phyloP scores from a whole-genome alignment of 2,113 vertebrate species.

The Phalacrocorax carbo region DNA sequence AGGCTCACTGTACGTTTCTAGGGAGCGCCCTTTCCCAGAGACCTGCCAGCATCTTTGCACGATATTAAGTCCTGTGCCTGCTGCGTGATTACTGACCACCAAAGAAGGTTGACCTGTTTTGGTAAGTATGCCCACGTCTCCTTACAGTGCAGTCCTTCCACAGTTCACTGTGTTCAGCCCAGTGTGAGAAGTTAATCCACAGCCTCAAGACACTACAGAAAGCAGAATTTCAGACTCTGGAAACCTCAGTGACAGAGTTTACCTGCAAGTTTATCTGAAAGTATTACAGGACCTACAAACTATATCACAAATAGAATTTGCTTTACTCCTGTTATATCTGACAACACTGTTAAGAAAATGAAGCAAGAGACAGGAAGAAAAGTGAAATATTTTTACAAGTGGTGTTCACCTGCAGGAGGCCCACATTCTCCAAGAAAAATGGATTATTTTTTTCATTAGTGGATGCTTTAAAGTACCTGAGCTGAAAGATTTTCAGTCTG shows the following conservation, averaged over 20 bases:
- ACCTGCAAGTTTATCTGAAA: not conserved
- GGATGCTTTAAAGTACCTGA: not conserved
- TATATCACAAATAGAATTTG: not conserved
- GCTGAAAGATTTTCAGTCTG: not conserved
- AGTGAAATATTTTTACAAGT: not conserved
- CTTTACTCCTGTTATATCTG: not conserved
- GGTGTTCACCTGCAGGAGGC: not conserved
- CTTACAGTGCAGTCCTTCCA: not conserved
- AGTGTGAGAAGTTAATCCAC: not conserved
- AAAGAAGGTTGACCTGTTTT: not conserved
- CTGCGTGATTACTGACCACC: not conserved
- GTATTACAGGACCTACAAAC: not conserved
- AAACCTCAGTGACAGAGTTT: not conserved
- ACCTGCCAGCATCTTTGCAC: not conserved
- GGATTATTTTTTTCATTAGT: not conserved
- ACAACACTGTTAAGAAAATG: not conserved
- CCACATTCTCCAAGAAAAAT: not conserved
- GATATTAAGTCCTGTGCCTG: not conserved
- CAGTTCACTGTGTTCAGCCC: not conserved
- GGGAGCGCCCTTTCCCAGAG: not conserved
- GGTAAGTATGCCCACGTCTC: not conserved
- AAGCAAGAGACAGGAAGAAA: not conserved
- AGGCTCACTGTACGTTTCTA: not conserved
- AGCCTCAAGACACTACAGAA: not conserved
- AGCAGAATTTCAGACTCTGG: not conserved